These are phyloP conservation scores for Philopedon plagiatum DNA, from an alignment of 2,888 invertebrate species.

Conservation along the genomic window DNA sequence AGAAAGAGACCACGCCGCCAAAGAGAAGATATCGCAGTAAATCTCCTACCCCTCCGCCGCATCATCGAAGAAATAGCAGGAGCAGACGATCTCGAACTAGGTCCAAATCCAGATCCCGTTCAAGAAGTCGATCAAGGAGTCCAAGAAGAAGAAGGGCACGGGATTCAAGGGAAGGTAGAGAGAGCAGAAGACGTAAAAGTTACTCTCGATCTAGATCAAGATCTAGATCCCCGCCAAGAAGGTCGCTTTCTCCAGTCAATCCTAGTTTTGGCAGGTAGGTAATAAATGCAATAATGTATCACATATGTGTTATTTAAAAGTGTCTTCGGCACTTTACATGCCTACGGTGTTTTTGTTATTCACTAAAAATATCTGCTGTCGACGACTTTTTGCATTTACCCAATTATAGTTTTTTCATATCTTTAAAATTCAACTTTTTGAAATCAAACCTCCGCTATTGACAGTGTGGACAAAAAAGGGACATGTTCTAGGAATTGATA, in stretches of 20 bases:
- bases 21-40: slow-evolving; percentile 82
- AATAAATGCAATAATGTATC: no score
- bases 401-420: no score
- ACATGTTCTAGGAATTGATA: no score
- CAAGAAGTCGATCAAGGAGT: slow-evolving; percentile 69
- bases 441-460: no score
- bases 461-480: no score
- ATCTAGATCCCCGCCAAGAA: slow-evolving; percentile 64
- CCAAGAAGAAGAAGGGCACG: slow-evolving; percentile 66
- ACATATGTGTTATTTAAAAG: no score
- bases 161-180: slow-evolving; percentile 63
- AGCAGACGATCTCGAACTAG: slow-evolving; percentile 69
- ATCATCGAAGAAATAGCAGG: slow-evolving; percentile 50
- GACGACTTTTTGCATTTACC: no score
- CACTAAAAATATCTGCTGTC: no score
- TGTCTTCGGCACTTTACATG: no score
- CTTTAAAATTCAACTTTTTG: no score
- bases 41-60: slow-evolving; percentile 68
- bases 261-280: slow-evolving; percentile 55
- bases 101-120: slow-evolving; percentile 62
- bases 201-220: slow-evolving; percentile 69
- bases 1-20: slow-evolving; percentile 81
- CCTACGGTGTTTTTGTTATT: no score
- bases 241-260: slow-evolving; percentile 62
- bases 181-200: slow-evolving; percentile 63